These are phyloP conservation scores for Cyclophora punctaria DNA, from an alignment of 2,888 invertebrate genomes.

Conservation along the genomic window DNA sequence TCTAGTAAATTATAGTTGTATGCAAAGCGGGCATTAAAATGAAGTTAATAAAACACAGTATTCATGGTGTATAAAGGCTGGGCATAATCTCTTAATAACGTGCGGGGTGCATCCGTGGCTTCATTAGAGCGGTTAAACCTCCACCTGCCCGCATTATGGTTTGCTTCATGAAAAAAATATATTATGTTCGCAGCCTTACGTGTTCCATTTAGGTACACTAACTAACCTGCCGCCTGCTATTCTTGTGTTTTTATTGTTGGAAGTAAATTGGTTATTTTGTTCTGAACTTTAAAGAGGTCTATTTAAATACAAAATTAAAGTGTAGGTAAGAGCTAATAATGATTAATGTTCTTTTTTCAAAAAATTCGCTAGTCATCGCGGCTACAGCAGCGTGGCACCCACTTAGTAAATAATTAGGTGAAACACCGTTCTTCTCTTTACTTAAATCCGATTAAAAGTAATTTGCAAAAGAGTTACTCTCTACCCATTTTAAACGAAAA, in stretches of 20 bases:
- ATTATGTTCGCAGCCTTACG: conserved; percentile 12
- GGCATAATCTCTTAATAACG: conserved; percentile 51
- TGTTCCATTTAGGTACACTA: neutral
- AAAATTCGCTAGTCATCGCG: too few species aligned
- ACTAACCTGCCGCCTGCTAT: neutral
- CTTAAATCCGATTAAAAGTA: too few species aligned
- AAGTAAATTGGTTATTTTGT: neutral
- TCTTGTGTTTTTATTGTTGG: neutral
- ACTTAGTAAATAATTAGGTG: too few species aligned
- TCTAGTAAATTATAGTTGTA: conserved; percentile 4
- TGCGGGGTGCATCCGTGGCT: conserved; percentile 41
- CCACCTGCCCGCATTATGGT: conserved; percentile 22
- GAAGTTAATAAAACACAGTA: conserved; percentile 46
- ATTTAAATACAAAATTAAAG: too few species aligned
- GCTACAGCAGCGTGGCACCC: too few species aligned
- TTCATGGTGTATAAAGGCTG: conserved; percentile 38
- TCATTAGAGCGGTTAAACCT: conserved; percentile 39
- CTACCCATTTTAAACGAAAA: too few species aligned
- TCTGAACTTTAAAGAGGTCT: too few species aligned
- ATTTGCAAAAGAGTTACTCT: too few species aligned
- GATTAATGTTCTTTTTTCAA: too few species aligned
- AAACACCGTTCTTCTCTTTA: too few species aligned
- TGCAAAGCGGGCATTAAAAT: conserved; percentile 33
- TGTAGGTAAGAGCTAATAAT: too few species aligned
- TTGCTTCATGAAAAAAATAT: conserved; percentile 33